Percentiles rank a stretch among this genome's conserved stretches.
These are phyloP conservation scores for Hyposoter didymator DNA, from an alignment of 2,888 invertebrate genomes.

Conservation along the genomic window DNA sequence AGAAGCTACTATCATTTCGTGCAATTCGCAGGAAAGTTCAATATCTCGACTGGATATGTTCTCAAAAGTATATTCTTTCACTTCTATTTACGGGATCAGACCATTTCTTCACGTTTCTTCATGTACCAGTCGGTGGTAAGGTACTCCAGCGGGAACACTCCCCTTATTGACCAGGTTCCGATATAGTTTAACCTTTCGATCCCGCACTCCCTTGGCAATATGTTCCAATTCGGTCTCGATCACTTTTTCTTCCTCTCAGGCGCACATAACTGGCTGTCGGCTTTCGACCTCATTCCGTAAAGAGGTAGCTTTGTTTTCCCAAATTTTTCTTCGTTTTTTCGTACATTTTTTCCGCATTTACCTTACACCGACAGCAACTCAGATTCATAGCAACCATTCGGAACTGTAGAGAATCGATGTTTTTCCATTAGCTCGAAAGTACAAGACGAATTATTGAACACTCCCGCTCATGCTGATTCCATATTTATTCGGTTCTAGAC, in stretches of 20 bases:
- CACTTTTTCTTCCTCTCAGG: constrained; percentile 6
- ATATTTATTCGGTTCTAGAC: background rate
- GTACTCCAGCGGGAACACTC: constrained; percentile 46
- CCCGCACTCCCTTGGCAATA: constrained; percentile 53
- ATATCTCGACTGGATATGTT: constrained; percentile 42
- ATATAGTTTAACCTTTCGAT: constrained; percentile 52
- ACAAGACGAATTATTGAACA: background rate
- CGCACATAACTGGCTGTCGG: constrained; percentile 17
- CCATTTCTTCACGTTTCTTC: constrained; percentile 18
- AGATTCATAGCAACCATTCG: background rate
- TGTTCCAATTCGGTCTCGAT: constrained; percentile 62
- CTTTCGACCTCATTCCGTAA: constrained; percentile 5
- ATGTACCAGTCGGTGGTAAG: constrained; percentile 26
- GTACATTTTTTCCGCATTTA: background rate
- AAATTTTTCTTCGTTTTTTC: background rate
- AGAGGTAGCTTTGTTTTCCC: background rate
- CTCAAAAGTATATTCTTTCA: constrained; percentile 28
- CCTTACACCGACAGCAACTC: background rate
- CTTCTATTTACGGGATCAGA: constrained; percentile 26
- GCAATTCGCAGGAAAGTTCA: constrained; percentile 38
- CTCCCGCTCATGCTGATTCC: background rate
- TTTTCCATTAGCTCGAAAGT: background rate
- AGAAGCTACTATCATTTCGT: constrained; percentile 27
- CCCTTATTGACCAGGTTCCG: constrained; percentile 43
- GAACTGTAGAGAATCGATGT: background rate